Conservation (phyloP, 2,113 vertebrate genomes). For the Ptilorrhoa leucosticta region DNA sequence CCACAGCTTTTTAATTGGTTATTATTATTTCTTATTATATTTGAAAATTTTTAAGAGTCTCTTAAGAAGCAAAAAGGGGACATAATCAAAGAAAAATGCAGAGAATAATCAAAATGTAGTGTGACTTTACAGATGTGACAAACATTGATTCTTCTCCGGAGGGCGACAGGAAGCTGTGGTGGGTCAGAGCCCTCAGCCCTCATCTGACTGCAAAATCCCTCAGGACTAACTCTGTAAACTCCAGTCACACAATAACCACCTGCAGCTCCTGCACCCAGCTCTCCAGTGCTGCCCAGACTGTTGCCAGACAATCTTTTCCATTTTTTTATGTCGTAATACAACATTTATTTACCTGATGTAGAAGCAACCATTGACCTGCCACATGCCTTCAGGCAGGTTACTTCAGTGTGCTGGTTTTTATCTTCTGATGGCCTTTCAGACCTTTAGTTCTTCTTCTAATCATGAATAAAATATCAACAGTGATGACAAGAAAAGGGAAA, state of each 20-base stretch:
- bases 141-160: neutral
- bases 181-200: conserved; percentile 6
- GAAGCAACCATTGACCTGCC: neutral
- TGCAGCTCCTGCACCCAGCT: neutral
- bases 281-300: neutral
- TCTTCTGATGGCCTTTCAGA: neutral
- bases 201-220: conserved; percentile 13
- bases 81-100: conserved; percentile 20
- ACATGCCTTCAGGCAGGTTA: neutral
- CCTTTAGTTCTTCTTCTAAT: neutral
- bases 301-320: neutral
- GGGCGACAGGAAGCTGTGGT: conserved; percentile 27
- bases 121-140: neutral
- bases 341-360: neutral
- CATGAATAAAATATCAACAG: neutral
- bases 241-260: neutral
- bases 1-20: conserved; percentile 36
- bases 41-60: conserved; percentile 40
- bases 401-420: neutral
- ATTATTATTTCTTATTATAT: conserved; percentile 54
- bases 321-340: neutral
- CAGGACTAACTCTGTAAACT: neutral
- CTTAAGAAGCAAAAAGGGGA: neutral
- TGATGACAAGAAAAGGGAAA: neutral
- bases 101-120: neutral